phyloP scores from a whole-genome alignment of 2,113 vertebrate genomes.

The Myrmophylax atrothorax region DNA sequence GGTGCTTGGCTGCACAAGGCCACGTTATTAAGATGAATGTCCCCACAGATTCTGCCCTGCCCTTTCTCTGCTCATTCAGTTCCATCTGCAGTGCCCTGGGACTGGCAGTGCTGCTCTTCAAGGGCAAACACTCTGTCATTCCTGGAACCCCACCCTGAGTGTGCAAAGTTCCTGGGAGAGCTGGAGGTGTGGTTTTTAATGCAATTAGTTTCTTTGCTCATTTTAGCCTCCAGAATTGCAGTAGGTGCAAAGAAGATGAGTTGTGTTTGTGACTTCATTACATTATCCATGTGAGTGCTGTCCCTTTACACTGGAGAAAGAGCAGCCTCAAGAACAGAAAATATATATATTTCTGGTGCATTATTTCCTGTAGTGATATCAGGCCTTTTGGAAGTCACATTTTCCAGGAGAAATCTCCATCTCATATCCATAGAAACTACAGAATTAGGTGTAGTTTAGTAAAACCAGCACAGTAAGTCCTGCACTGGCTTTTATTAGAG shows the following conservation, averaged over 20 bases:
- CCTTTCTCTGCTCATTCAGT: background rate
- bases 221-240: background rate
- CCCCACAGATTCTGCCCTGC: background rate
- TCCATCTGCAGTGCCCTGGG: background rate
- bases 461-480: background rate
- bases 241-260: background rate
- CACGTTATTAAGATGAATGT: background rate
- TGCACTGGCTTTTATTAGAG: background rate
- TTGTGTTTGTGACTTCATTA: background rate
- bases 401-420: background rate
- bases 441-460: background rate
- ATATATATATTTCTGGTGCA: background rate
- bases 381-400: background rate
- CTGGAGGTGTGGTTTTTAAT: background rate
- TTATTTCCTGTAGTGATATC: background rate
- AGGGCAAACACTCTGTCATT: background rate
- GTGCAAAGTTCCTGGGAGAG: fast-evolving
- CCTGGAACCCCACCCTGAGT: fast-evolving
- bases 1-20: background rate
- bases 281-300: fast-evolving
- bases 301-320: background rate
- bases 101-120: background rate
- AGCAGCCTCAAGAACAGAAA: background rate
- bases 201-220: background rate
- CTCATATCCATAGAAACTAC: fast-evolving